Conservation (phyloP, 2,113 vertebrate species). For the Egretta garzetta region DNA sequence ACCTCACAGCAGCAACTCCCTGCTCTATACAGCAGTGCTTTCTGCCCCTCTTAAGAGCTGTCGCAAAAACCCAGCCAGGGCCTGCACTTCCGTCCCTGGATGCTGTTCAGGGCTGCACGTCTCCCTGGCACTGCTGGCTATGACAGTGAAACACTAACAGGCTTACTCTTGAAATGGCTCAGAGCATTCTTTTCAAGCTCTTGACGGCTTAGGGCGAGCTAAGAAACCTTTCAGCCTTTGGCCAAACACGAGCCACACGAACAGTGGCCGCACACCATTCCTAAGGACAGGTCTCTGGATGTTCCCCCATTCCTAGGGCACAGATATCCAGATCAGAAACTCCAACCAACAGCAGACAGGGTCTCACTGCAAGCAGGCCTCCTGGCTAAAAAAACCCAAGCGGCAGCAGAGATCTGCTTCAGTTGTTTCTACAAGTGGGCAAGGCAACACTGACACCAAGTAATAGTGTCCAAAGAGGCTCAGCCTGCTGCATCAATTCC, state of each 20-base stretch:
- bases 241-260: accelerated
- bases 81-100: background rate
- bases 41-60: background rate
- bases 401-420: background rate
- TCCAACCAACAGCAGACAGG: background rate
- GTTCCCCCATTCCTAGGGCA: background rate
- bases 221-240: background rate
- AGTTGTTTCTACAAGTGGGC: background rate
- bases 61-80: background rate
- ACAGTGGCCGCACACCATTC: background rate
- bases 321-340: background rate
- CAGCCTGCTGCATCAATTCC: background rate
- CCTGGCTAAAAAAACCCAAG: background rate
- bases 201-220: background rate
- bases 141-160: background rate
- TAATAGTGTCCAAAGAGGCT: background rate
- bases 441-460: background rate
- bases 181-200: background rate
- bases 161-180: background rate
- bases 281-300: background rate
- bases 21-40: too few species aligned
- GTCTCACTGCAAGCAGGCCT: background rate
- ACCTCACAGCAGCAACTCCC: background rate
- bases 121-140: background rate
- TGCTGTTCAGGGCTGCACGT: background rate